A percentile compares a stretch with the other conserved stretches of the same genome.
Conservation (phyloP, 2,797 vertebrate species). For the Taeniopygia guttata region DNA sequence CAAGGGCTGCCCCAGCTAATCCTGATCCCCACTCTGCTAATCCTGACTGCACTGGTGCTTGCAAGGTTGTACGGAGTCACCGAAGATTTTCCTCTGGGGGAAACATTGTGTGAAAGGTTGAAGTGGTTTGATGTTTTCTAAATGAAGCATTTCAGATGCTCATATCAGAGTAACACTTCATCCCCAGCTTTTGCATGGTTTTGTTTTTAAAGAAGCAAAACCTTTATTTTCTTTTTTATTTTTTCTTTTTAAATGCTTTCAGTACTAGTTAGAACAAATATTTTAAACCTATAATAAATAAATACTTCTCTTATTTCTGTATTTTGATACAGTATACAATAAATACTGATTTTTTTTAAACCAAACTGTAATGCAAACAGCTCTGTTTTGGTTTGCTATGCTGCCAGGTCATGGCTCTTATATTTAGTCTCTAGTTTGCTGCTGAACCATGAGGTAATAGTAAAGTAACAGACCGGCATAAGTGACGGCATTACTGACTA, state of each 20-base stretch:
- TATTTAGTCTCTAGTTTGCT: not conserved
- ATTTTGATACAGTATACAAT: not conserved
- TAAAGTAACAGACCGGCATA: not conserved
- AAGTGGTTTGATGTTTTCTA: not conserved
- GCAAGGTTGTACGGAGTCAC: not conserved
- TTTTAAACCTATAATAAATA: not conserved
- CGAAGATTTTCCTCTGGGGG: not conserved
- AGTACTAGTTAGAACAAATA: not conserved
- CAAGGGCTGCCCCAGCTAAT: not conserved
- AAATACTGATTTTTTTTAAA: not conserved
- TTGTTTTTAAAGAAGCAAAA: not conserved
- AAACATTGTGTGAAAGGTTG: not conserved
- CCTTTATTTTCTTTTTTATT: not conserved
- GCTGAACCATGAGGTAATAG: not conserved
- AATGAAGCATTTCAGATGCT: not conserved
- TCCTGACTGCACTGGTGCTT: not conserved
- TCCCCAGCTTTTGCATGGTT: not conserved
- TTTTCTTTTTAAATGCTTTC: not conserved
- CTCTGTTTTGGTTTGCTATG: not conserved
- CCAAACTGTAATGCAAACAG: not conserved
- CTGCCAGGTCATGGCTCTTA: not conserved
- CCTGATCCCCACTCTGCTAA: not conserved
- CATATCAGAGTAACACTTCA: not conserved
- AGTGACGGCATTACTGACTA: not conserved
- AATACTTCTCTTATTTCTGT: not conserved